Evolutionary conservation across 2,113 vertebrate species (phyloP).

Genomic region (Pavo muticus): DNA sequence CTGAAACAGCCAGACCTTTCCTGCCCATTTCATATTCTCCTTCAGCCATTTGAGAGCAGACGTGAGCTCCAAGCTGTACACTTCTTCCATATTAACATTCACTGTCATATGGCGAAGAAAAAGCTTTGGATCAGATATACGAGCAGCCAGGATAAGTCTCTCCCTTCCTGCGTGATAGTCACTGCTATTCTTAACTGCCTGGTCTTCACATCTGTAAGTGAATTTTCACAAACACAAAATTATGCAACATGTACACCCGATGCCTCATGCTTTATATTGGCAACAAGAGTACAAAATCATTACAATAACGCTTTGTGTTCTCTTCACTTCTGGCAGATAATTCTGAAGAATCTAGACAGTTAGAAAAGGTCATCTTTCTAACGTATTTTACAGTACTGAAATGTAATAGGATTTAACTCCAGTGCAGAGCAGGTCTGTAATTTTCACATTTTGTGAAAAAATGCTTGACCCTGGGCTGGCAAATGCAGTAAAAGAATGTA

Average conservation of each 20-base stretch:
- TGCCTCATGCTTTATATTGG: neutral
- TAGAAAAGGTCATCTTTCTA: neutral
- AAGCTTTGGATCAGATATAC: slow-evolving; percentile 88
- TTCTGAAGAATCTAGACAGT: neutral
- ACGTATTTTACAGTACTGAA: neutral
- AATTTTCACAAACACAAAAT: slow-evolving; percentile 54
- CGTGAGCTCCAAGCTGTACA: slow-evolving; percentile 84
- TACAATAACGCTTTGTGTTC: neutral
- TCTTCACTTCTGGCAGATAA: neutral
- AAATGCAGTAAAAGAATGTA: neutral
- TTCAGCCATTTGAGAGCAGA: slow-evolving; percentile 88
- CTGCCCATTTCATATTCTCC: slow-evolving; percentile 90
- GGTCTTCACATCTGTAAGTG: slow-evolving; percentile 81
- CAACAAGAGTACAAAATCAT: neutral
- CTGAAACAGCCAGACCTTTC: slow-evolving; percentile 85
- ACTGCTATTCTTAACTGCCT: slow-evolving; percentile 65
- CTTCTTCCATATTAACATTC: slow-evolving; percentile 85
- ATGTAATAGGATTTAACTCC: neutral
- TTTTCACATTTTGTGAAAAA: neutral
- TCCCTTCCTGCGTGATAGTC: slow-evolving; percentile 84
- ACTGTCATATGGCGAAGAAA: slow-evolving; percentile 84
- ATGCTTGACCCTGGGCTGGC: neutral
- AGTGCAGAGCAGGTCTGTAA: neutral
- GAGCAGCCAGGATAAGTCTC: slow-evolving; percentile 84
- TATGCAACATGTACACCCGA: neutral